A percentile compares a stretch with the other conserved stretches of the same genome.
phyloP scores from a whole-genome alignment of 2,113 vertebrate genomes.

The Calidris pygmaea region DNA sequence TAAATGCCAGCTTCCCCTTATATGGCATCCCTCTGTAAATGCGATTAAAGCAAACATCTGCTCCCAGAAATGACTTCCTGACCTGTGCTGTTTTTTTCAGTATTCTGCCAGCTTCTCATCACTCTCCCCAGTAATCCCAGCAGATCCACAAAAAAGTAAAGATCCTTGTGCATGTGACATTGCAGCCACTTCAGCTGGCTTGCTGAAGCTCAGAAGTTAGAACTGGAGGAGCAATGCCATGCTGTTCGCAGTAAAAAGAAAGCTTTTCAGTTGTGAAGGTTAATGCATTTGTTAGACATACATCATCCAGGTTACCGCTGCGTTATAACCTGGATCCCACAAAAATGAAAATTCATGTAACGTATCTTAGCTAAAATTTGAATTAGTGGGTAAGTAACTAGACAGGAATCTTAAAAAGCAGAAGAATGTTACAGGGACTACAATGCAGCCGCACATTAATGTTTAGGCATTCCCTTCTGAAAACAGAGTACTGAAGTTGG shows the following conservation, averaged over 20 bases:
- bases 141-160: background rate
- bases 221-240: background rate
- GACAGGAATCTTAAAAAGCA: background rate
- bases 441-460: background rate
- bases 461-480: background rate
- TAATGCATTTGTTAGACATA: accelerated
- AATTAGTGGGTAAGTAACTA: background rate
- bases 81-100: background rate
- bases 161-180: background rate
- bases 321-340: background rate
- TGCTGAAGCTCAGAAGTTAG: background rate
- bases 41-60: conserved; percentile 36
- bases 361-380: background rate
- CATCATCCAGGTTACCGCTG: background rate
- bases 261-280: background rate
- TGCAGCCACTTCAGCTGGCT: background rate
- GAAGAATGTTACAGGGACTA: background rate
- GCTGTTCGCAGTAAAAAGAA: background rate
- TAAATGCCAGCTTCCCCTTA: background rate
- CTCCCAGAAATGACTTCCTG: conserved; percentile 20
- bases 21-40: conserved; percentile 23
- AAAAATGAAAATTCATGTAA: background rate
- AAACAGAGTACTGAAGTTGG: background rate
- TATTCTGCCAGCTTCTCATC: background rate
- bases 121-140: background rate